Evolutionary conservation across 2,888 invertebrate species (phyloP).

Genomic region (Trichopoda pennipes): DNA sequence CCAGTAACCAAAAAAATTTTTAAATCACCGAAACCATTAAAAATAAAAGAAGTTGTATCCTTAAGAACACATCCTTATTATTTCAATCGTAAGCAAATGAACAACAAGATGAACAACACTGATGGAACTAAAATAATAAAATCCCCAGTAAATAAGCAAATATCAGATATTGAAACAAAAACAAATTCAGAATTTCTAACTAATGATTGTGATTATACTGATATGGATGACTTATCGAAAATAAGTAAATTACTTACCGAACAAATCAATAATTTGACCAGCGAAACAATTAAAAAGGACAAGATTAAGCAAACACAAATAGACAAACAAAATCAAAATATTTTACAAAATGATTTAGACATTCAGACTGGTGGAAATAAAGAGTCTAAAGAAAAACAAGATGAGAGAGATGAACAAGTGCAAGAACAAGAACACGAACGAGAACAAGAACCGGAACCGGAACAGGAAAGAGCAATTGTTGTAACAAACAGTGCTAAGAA

Average conservation of each 20-base stretch:
- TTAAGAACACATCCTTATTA: conserved; percentile 2
- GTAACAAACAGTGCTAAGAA: background rate
- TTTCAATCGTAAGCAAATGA: background rate
- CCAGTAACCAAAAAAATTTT: conserved; percentile 31
- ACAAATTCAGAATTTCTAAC: background rate
- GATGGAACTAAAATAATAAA: background rate
- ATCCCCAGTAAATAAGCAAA: background rate
- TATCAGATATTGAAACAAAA: background rate
- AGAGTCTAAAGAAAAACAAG: background rate
- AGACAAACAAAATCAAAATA: background rate
- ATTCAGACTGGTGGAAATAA: background rate
- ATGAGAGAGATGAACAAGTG: too few relatives aligned
- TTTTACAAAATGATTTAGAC: background rate
- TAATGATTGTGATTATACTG: background rate
- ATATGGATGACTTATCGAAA: conserved; percentile 39
- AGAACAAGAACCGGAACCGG: background rate
- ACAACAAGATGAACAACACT: background rate
- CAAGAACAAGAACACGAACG: background rate
- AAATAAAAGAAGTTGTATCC: conserved; percentile 30
- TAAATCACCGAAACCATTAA: conserved; percentile 20
- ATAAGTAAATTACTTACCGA: conserved; percentile 37
- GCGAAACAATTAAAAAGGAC: background rate
- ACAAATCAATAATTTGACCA: conserved; percentile 48
- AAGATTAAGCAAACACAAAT: background rate
- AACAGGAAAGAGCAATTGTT: background rate